phyloP scores from a whole-genome alignment of 2,113 vertebrate genomes.

The Ctenomys sociabilis region DNA sequence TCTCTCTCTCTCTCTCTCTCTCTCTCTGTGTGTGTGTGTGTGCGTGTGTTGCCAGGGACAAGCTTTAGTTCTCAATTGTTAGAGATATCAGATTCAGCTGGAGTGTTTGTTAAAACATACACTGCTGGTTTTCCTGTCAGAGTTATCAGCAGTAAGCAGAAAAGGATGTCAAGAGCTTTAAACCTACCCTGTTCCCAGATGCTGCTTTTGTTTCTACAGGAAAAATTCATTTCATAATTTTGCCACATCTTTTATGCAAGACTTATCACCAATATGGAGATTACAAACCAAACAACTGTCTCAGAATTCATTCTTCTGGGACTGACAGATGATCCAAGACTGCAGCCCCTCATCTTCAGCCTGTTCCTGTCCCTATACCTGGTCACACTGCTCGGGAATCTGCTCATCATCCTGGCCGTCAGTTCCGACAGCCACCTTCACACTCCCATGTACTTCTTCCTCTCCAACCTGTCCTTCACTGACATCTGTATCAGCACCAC shows the following conservation, averaged over 20 bases:
- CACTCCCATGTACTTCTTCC: not conserved
- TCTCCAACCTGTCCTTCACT: not conserved
- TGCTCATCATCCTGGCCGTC: not conserved
- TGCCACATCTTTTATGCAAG: not conserved
- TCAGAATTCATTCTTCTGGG: not conserved
- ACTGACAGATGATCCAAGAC: not conserved
- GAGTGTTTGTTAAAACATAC: not conserved
- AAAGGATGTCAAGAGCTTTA: not conserved
- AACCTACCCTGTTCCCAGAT: not conserved
- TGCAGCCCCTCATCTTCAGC: not conserved
- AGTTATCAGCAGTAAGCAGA: not conserved
- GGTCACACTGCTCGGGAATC: not conserved
- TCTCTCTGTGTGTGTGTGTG: too few relatives aligned
- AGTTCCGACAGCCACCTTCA: not conserved
- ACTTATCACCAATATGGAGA: not conserved
- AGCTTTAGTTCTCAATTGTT: not conserved
- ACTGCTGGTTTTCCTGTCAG: not conserved
- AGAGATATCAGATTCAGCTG: not conserved
- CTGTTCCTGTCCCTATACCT: not conserved
- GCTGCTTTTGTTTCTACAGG: not conserved
- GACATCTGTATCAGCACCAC: not conserved
- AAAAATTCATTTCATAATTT: not conserved
- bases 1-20: too few relatives aligned
- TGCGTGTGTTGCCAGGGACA: not conserved
- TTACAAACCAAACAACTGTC: not conserved